These are phyloP conservation scores for Pollenia angustigena DNA, from an alignment of 2,888 invertebrate genomes.

Conservation along the genomic window DNA sequence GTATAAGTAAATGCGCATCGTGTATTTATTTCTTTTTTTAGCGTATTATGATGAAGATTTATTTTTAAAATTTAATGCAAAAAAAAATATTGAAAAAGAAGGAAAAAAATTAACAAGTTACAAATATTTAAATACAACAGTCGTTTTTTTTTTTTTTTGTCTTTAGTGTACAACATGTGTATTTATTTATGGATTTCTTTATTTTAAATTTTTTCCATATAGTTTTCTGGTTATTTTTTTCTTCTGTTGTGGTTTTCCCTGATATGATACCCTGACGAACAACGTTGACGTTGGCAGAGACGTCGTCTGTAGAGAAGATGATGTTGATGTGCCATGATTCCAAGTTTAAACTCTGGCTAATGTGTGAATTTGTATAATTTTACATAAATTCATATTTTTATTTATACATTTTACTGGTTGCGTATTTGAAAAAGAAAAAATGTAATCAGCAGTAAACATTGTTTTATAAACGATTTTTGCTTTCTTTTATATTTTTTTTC, in stretches of 20 bases:
- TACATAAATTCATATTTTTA: conserved; percentile 50
- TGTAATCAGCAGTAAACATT: conserved; percentile 29
- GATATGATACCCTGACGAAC: conserved; percentile 47
- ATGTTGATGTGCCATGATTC: conserved; percentile 42
- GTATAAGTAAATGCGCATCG: conserved; percentile 44
- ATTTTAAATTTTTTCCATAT: neutral
- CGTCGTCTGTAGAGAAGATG: conserved; percentile 11
- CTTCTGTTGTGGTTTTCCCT: conserved; percentile 49
- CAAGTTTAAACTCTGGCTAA: conserved; percentile 57
- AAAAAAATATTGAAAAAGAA: conserved; percentile 37
- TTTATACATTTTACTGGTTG: conserved; percentile 35
- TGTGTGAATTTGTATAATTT: conserved; percentile 59
- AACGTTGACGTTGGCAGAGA: conserved; percentile 5
- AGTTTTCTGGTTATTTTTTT: conserved; percentile 14
- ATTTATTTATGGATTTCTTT: conserved; percentile 60
- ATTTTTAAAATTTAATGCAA: conserved; percentile 67
- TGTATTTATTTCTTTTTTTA: conserved; percentile 37
- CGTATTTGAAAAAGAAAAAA: conserved; percentile 8
- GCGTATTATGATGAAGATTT: conserved; percentile 64
- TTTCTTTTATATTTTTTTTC: conserved; percentile 1
- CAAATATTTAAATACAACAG: conserved; percentile 63
- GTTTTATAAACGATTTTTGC: conserved; percentile 1
- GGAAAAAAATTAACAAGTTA: conserved; percentile 55
- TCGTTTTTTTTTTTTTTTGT: conserved; percentile 47
- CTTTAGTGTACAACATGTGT: conserved; percentile 46